Evolutionary conservation across 2,888 invertebrate species (phyloP).

Genomic region (Synanthedon vespiformis): DNA sequence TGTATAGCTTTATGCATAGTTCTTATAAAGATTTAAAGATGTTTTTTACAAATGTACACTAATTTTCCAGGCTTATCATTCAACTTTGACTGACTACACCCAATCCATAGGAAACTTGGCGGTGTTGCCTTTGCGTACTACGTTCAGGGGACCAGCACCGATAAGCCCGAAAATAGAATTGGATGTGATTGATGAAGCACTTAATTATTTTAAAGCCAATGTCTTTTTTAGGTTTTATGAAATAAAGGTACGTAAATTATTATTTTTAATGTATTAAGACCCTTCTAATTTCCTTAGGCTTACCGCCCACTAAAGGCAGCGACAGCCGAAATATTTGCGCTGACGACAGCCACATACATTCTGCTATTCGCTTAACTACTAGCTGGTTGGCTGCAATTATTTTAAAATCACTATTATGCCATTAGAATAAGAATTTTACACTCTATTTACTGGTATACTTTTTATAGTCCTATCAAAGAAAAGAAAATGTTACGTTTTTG

Average conservation of each 20-base stretch:
- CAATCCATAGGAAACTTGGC: slow-evolving; percentile 92
- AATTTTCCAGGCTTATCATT: slow-evolving; percentile 91
- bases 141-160: slow-evolving; percentile 93
- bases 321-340: too few species aligned
- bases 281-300: background rate
- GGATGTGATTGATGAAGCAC: slow-evolving; percentile 97
- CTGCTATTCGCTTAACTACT: too few species aligned
- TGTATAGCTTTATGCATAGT: background rate
- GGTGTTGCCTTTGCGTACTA: slow-evolving; percentile 89
- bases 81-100: slow-evolving; percentile 81
- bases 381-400: too few species aligned
- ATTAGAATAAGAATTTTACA: too few species aligned
- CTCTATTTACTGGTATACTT: too few species aligned
- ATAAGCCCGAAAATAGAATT: slow-evolving; percentile 73
- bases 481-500: too few species aligned
- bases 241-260: slow-evolving; percentile 81
- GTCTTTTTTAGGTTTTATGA: slow-evolving; percentile 99
- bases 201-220: slow-evolving; percentile 98
- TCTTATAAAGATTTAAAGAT: background rate
- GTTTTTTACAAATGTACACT: background rate
- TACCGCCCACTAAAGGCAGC: too few species aligned
- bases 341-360: too few species aligned
- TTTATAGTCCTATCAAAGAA: too few species aligned
- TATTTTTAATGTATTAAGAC: background rate
- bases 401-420: too few species aligned